These are phyloP conservation scores for Tichodroma muraria DNA, from an alignment of 2,113 vertebrate genomes.

Conservation along the genomic window DNA sequence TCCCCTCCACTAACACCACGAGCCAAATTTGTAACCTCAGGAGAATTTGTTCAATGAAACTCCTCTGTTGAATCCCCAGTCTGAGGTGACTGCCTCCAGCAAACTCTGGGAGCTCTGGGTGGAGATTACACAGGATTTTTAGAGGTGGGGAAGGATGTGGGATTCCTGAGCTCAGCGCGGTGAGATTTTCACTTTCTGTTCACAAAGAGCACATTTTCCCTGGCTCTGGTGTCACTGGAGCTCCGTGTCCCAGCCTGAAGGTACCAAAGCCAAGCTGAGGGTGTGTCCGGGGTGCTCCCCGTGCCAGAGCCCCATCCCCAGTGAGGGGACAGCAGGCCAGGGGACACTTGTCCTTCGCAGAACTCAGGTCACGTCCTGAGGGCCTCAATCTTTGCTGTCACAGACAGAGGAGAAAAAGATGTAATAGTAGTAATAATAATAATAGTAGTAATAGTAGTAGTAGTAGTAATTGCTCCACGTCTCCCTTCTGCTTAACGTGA, in stretches of 20 bases:
- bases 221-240: not conserved
- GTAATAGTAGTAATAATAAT: not conserved
- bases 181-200: not conserved
- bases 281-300: not conserved
- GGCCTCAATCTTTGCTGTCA: not conserved
- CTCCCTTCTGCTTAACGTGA: not conserved
- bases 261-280: not conserved
- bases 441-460: not conserved
- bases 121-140: not conserved
- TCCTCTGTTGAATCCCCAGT: not conserved
- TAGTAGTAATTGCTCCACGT: not conserved
- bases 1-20: not conserved
- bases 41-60: not conserved
- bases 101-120: not conserved
- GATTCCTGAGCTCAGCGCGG: not conserved
- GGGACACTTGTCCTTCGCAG: not conserved
- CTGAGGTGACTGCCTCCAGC: not conserved
- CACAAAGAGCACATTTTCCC: not conserved
- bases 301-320: not conserved
- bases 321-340: not conserved
- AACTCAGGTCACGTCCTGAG: fast-evolving
- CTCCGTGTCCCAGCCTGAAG: not conserved
- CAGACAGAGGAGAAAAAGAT: not conserved
- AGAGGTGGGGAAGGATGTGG: not conserved
- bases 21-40: not conserved